These are phyloP conservation scores for Drosophila hamatofila DNA, from an alignment of 2,888 invertebrate genomes.

Conservation along the genomic window DNA sequence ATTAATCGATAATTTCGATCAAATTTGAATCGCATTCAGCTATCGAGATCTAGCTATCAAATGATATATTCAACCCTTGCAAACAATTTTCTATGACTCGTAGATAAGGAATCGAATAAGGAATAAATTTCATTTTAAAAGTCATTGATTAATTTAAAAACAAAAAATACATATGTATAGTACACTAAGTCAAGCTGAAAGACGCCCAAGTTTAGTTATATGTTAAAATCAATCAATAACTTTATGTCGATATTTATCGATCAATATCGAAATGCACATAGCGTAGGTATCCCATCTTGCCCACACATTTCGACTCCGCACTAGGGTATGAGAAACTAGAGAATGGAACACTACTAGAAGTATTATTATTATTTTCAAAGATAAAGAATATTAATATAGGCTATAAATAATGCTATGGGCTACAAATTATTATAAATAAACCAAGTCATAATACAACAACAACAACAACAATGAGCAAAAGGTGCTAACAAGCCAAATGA, in stretches of 20 bases:
- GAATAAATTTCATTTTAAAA: too few relatives aligned
- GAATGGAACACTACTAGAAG: constrained; percentile 38
- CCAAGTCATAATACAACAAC: constrained; percentile 65
- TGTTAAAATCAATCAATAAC: neutral
- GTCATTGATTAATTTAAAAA: too few relatives aligned
- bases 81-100: too few relatives aligned
- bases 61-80: too few relatives aligned
- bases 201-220: too few relatives aligned
- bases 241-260: neutral
- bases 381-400: constrained; percentile 84
- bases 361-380: constrained; percentile 77
- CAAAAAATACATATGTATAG: too few relatives aligned
- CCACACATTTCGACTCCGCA: neutral
- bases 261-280: neutral
- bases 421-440: constrained; percentile 76
- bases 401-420: constrained; percentile 81
- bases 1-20: too few relatives aligned
- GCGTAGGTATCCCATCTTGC: neutral
- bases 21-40: too few relatives aligned
- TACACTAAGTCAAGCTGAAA: too few relatives aligned
- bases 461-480: constrained; percentile 33
- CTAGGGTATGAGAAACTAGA: constrained; percentile 16
- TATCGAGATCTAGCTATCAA: too few relatives aligned
- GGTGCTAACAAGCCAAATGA: constrained; percentile 73
- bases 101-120: too few relatives aligned